These are phyloP conservation scores for Platycnemis pennipes DNA, from an alignment of 2,888 invertebrate species.

Conservation along the genomic window DNA sequence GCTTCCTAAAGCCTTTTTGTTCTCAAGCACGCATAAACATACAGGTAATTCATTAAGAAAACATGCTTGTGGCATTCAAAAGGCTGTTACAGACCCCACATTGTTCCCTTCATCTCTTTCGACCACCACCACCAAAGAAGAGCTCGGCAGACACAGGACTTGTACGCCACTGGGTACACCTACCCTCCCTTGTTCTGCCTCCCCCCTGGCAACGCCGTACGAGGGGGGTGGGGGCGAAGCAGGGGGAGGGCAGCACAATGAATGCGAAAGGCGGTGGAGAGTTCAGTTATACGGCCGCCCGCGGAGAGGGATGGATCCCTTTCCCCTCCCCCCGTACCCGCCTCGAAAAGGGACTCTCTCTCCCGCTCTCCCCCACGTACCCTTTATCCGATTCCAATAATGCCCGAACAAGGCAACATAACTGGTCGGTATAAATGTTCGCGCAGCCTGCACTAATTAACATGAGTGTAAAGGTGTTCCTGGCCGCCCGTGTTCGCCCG, in stretches of 20 bases:
- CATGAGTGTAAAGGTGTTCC: not conserved
- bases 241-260: not conserved
- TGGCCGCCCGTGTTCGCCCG: not conserved
- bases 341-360: too few species aligned
- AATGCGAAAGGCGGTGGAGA: not conserved
- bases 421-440: not conserved
- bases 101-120: not conserved
- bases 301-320: not conserved
- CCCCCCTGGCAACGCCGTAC: not conserved
- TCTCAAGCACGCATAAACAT: not conserved
- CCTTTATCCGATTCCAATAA: conserved; percentile 26
- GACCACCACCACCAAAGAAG: not conserved
- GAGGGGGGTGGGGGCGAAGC: not conserved
- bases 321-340: not conserved
- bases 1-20: not conserved
- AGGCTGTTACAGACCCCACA: not conserved
- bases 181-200: not conserved
- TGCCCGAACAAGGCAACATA: not conserved
- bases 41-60: conserved; percentile 24
- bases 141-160: not conserved
- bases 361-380: not conserved
- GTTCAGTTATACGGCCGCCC: not conserved
- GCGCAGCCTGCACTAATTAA: not conserved
- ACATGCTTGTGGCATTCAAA: not conserved
- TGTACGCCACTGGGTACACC: not conserved